phyloP scores from a whole-genome alignment of 2,888 invertebrate species.

The Onthophagus sagittarius region DNA sequence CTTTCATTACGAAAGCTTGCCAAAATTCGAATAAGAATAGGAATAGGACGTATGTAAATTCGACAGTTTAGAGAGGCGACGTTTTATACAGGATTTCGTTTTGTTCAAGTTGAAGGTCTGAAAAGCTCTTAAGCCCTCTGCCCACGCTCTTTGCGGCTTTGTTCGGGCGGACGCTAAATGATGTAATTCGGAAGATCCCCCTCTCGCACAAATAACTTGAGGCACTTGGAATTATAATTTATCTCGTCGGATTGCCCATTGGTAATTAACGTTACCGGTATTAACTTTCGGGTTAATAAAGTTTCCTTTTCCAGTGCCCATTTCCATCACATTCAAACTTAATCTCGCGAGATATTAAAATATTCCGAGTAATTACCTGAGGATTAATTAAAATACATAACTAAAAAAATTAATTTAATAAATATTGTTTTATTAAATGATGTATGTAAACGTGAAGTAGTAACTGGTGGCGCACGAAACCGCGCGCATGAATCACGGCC shows the following conservation, averaged over 20 bases:
- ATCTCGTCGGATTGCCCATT: not conserved
- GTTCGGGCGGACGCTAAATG: not conserved
- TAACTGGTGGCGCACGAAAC: not conserved
- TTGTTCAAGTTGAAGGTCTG: not conserved
- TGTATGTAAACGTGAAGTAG: not conserved
- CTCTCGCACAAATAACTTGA: not conserved
- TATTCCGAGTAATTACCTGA: not conserved
- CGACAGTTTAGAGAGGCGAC: not conserved
- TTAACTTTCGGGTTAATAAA: not conserved
- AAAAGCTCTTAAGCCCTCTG: not conserved
- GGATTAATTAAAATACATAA: not conserved
- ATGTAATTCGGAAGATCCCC: not conserved
- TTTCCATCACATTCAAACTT: not conserved
- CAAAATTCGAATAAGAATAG: too few relatives aligned
- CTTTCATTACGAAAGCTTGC: too few relatives aligned
- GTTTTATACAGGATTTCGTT: not conserved
- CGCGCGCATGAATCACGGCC: conserved; percentile 3
- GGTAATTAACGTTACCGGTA: not conserved
- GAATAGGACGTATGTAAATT: not conserved
- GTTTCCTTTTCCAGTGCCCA: not conserved
- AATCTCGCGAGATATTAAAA: not conserved
- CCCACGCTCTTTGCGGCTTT: not conserved
- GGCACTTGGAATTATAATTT: not conserved
- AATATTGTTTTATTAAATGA: too few relatives aligned
- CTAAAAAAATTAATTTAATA: too few relatives aligned